A percentile compares a stretch with the other conserved stretches of the same genome.
Evolutionary conservation across 2,888 invertebrate species (phyloP).

Genomic region (Onthophagus sagittarius): DNA sequence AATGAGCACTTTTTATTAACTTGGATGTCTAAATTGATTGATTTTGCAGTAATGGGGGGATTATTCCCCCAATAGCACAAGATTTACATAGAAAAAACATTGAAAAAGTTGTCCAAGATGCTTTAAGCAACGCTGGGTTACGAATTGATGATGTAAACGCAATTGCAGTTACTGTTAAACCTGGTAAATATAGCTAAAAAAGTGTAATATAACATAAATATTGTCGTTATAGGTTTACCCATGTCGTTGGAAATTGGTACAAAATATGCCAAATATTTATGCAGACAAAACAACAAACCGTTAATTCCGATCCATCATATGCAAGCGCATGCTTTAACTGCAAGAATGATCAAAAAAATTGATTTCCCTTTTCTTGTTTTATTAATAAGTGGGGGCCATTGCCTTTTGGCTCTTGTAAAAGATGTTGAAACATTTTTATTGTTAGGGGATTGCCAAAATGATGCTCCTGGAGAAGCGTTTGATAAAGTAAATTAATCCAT

Average conservation of each 20-base stretch:
- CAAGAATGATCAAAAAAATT: slow-evolving; percentile 65
- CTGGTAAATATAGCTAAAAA: slow-evolving; percentile 51
- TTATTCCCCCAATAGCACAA: slow-evolving; percentile 82
- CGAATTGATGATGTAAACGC: slow-evolving; percentile 70
- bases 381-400: slow-evolving; percentile 92
- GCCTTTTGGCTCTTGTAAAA: slow-evolving; percentile 71
- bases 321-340: slow-evolving; percentile 95
- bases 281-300: slow-evolving; percentile 65
- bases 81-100: slow-evolving; percentile 79
- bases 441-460: slow-evolving; percentile 76
- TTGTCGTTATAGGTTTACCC: slow-evolving; percentile 57
- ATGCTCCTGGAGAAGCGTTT: slow-evolving; percentile 89
- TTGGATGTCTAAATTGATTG: slow-evolving; percentile 2
- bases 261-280: slow-evolving; percentile 75
- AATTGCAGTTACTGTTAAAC: slow-evolving; percentile 87
- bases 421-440: slow-evolving; percentile 72
- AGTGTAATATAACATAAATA: not conserved
- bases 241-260: slow-evolving; percentile 77
- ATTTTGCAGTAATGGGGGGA: slow-evolving; percentile 71
- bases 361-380: slow-evolving; percentile 86
- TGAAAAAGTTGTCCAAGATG: slow-evolving; percentile 63
- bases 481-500: slow-evolving; percentile 67
- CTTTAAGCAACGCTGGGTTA: slow-evolving; percentile 60
- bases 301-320: slow-evolving; percentile 97
- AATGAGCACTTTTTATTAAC: not conserved